Conservation (phyloP, 2,113 vertebrate species). For the Halcyon malimbica region DNA sequence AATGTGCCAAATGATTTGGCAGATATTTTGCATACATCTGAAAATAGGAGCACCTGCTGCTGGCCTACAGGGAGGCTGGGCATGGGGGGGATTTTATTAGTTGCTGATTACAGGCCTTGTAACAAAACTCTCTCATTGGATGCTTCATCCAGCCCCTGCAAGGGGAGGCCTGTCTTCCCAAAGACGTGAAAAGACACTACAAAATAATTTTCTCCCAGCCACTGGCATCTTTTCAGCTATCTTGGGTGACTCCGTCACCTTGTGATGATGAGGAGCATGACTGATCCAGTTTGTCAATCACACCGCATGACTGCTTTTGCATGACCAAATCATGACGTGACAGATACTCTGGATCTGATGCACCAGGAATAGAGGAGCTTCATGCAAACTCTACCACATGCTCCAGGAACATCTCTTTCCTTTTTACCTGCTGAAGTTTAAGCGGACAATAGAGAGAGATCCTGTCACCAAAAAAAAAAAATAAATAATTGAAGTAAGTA, state of each 20-base stretch:
- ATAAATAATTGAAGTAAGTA: not conserved
- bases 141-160: not conserved
- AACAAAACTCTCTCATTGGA: not conserved
- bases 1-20: conserved; percentile 77
- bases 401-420: not conserved
- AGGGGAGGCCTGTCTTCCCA: not conserved
- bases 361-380: fast-evolving
- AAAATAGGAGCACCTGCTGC: conserved; percentile 77
- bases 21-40: conserved; percentile 69
- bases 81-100: not conserved
- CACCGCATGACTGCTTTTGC: fast-evolving
- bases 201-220: not conserved
- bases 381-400: not conserved
- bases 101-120: conserved; percentile 48
- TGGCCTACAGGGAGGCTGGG: conserved; percentile 2
- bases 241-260: no score
- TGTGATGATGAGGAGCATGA: not conserved
- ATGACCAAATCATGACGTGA: fast-evolving
- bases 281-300: not conserved
- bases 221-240: not conserved
- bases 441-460: not conserved
- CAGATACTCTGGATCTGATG: fast-evolving
- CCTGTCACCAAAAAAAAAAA: not conserved
- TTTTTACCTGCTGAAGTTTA: not conserved
- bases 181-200: not conserved